Conservation (phyloP, 92 coral and sea anemone species). For the Heteractis magnifica region DNA sequence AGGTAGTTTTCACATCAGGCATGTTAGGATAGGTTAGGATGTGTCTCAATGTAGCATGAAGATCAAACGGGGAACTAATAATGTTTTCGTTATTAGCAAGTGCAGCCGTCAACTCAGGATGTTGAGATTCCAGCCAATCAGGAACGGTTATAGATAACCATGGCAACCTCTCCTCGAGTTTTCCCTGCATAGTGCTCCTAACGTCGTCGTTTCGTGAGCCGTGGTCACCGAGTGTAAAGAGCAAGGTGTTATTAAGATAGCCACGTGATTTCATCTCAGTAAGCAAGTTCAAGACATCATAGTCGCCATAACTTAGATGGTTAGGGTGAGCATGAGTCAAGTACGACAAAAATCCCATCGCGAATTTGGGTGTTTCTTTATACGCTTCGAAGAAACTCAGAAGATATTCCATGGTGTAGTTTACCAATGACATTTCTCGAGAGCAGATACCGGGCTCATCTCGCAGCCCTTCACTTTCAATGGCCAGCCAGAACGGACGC, state of each 20-base stretch:
- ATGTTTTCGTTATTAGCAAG: slow-evolving; percentile 67
- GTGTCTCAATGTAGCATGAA: slow-evolving; percentile 86
- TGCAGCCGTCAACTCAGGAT: slow-evolving; percentile 67
- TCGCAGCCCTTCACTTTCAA: slow-evolving; percentile 42
- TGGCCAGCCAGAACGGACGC: slow-evolving; percentile 86
- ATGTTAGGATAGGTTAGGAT: slow-evolving; percentile 73
- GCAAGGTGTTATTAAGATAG: slow-evolving; percentile 66
- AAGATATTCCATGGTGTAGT: slow-evolving; percentile 78
- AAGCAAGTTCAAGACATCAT: slow-evolving; percentile 64
- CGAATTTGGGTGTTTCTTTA: slow-evolving; percentile 74
- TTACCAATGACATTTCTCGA: slow-evolving; percentile 68
- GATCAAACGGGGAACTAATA: slow-evolving; percentile 81
- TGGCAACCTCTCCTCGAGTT: slow-evolving; percentile 93
- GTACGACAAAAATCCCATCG: slow-evolving; percentile 70
- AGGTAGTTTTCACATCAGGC: slow-evolving; percentile 59
- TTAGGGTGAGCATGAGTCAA: slow-evolving; percentile 81
- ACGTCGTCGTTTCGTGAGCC: slow-evolving; percentile 90
- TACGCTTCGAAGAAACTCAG: slow-evolving; percentile 70
- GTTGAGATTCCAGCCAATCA: slow-evolving; percentile 63
- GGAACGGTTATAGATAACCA: slow-evolving; percentile 92
- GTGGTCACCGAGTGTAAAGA: slow-evolving; percentile 80
- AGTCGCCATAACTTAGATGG: slow-evolving; percentile 71
- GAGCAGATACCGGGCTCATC: slow-evolving; percentile 84
- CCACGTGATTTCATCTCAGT: slow-evolving; percentile 50
- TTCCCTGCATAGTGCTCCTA: slow-evolving; percentile 88